Percentiles rank a stretch among this genome's conserved stretches.
phyloP scores from a whole-genome alignment of 2,888 invertebrate genomes.

The Peribatodes rhomboidaria region DNA sequence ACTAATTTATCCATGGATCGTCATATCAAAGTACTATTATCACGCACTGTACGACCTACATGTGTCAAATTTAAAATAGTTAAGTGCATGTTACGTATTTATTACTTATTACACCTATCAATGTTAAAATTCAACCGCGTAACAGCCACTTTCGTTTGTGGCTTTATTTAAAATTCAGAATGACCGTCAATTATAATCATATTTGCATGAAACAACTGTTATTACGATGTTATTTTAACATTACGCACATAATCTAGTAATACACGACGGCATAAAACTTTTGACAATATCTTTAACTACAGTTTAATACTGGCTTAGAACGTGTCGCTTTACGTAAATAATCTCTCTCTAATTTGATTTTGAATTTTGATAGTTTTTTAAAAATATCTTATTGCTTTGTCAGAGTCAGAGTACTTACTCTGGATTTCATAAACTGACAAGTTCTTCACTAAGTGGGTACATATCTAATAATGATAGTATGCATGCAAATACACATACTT shows the following conservation, averaged over 20 bases:
- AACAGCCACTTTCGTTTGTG: slow-evolving; percentile 31
- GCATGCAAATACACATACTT: background rate
- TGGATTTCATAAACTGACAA: too few relatives aligned
- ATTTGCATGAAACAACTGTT: slow-evolving; percentile 62
- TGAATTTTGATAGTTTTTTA: background rate
- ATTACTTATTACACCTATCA: slow-evolving; percentile 37
- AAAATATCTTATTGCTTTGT: too few relatives aligned
- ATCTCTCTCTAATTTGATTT: background rate
- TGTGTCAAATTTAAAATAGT: slow-evolving; percentile 41
- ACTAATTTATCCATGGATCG: background rate
- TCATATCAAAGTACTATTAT: background rate
- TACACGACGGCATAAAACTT: slow-evolving; percentile 27
- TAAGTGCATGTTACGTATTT: slow-evolving; percentile 41
- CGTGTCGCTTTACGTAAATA: background rate
- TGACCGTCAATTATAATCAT: slow-evolving; percentile 66
- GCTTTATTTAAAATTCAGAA: slow-evolving; percentile 40
- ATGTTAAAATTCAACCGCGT: slow-evolving; percentile 29
- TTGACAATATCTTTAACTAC: slow-evolving; percentile 26
- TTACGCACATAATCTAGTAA: slow-evolving; percentile 43
- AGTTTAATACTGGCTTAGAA: slow-evolving; percentile 11
- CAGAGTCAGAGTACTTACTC: background rate
- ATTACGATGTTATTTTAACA: slow-evolving; percentile 52
- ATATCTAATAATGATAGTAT: too few relatives aligned
- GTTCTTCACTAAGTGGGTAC: too few relatives aligned
- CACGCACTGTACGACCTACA: slow-evolving; percentile 34